Conservation (phyloP, 2,797 vertebrate species). For the Sebastes ruberrimus region DNA sequence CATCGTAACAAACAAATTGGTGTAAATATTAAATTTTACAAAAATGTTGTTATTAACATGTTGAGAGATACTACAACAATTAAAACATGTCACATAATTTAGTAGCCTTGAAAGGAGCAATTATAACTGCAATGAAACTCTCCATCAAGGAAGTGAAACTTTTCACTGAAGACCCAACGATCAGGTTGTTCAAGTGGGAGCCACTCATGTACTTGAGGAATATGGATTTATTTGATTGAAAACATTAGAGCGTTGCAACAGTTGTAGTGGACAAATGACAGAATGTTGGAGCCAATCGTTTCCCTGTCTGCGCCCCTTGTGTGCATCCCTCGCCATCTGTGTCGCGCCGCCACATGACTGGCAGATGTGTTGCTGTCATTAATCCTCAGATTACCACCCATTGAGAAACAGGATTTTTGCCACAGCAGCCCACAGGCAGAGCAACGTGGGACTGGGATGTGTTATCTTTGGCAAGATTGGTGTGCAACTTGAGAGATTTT, state of each 20-base stretch:
- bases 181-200: constrained; percentile 2
- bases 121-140: background rate
- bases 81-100: background rate
- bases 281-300: constrained; percentile 42
- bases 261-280: constrained; percentile 53
- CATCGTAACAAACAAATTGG: too few relatives aligned
- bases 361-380: constrained; percentile 72
- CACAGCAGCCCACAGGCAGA: constrained; percentile 41
- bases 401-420: constrained; percentile 53
- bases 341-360: constrained; percentile 65
- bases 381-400: constrained; percentile 74
- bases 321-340: constrained; percentile 69
- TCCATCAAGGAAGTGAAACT: background rate
- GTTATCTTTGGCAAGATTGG: constrained; percentile 39
- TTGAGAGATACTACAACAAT: background rate
- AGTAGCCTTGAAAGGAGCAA: background rate
- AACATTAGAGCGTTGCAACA: constrained; percentile 40
- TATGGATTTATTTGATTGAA: constrained; percentile 40
- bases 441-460: constrained; percentile 19
- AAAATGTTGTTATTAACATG: background rate
- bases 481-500: constrained; percentile 21
- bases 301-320: constrained; percentile 35
- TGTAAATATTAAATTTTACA: background rate
- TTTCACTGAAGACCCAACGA: background rate
- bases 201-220: constrained; percentile 10